Evolutionary conservation across 2,888 invertebrate genomes (phyloP).

Genomic region (Folsomia candida): DNA sequence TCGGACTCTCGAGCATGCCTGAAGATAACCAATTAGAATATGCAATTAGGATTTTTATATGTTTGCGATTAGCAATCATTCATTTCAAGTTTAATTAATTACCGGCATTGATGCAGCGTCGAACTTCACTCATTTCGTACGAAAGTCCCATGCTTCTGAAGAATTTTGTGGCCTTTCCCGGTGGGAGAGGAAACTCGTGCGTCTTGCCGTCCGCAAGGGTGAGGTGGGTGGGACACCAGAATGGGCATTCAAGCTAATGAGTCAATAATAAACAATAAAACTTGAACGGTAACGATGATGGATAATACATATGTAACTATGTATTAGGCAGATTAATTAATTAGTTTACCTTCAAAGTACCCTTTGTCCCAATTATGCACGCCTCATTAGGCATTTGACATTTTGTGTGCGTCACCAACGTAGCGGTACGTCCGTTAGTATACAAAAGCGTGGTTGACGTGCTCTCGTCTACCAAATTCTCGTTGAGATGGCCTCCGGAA

Average conservation of each 20-base stretch:
- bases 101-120: constrained; percentile 50
- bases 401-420: constrained; percentile 61
- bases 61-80: no score
- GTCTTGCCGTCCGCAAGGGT: constrained; percentile 28
- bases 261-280: no score
- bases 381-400: constrained; percentile 63
- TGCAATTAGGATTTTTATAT: no score
- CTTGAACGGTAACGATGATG: background rate
- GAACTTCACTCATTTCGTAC: constrained; percentile 52
- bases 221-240: constrained; percentile 42
- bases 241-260: no score
- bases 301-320: background rate
- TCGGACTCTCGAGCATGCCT: constrained; percentile 68
- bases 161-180: constrained; percentile 46
- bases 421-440: constrained; percentile 64
- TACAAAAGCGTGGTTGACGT: constrained; percentile 68
- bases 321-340: background rate
- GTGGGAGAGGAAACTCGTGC: constrained; percentile 45
- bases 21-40: constrained; percentile 45
- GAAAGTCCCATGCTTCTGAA: constrained; percentile 51
- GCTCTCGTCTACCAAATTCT: constrained; percentile 69
- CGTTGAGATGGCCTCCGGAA: constrained; percentile 67
- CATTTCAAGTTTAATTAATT: no score
- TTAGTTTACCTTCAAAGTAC: constrained; percentile 57
- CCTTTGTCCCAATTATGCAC: constrained; percentile 67